Evolutionary conservation across 2,888 invertebrate species (phyloP), one percentile per base, ranked within the genome.

Genomic region (Conus canariensis): DNA sequence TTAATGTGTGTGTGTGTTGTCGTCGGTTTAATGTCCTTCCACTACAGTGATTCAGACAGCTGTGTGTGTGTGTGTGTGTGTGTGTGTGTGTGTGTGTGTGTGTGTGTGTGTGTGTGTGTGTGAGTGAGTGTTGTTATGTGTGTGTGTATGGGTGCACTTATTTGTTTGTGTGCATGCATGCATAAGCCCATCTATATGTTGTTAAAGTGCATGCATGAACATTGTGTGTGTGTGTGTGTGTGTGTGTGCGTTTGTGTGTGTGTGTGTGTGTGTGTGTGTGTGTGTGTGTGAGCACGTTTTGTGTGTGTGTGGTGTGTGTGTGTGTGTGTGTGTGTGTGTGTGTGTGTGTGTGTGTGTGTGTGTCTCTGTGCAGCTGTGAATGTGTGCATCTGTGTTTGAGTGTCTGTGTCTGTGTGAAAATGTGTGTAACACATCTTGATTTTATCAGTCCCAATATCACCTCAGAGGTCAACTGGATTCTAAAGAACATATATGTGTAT

Each of bases 231-330:
- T 30, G 58, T 70, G 56, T 30, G 58, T 70, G 56, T 45, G 19
- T 30, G 58, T 70, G 45, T 56, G 30, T 58, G 30, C 56, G 64
- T 64, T 30, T 74, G 25, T 77, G 30, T 88, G 64, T 77, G 74
- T 88, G 64, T 88, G 45, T 88, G 74, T 77, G 64, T 88, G 56
- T 88, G 30, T 8, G 45, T 88, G 30, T 88, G 56, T 88, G 64
- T 88, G 45, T 88, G 45, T 88, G 74, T 82, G 70, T 82, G 58
- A 22, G n/a, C n/a, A n/a, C n/a, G n/a, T n/a, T n/a, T n/a, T n/a
- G 45, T 45, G 74, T 25, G 58, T 30, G n/a, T 19, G 58, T 70
- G 56, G 58, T 70, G 56, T 45, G 19, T 19, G 58, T 56, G 45
- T 45, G 74, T 25, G 58, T 30, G n/a, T 19, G 58, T 70, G 56